These are phyloP conservation scores for Ranitomeya imitator DNA, from an alignment of 2,113 vertebrate species.

Conservation along the genomic window DNA sequence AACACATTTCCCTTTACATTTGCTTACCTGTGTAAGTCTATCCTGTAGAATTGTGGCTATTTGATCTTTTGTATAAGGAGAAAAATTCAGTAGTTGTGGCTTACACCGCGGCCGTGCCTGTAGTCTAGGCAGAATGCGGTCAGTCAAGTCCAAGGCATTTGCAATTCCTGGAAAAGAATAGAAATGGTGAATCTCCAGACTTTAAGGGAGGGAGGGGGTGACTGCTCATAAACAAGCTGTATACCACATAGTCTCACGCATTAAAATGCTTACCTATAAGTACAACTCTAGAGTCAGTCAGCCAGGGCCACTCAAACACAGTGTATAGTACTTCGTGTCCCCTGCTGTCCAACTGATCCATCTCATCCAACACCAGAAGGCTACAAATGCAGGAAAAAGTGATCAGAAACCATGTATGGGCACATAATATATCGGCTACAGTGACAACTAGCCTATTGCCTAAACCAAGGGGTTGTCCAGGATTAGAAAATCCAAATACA, in stretches of 20 bases:
- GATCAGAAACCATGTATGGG: not conserved
- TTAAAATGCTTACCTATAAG: constrained; percentile 81
- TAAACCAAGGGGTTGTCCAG: too few species aligned
- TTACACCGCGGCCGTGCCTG: constrained; percentile 74
- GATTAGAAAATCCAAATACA: too few species aligned
- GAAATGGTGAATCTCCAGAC: not conserved
- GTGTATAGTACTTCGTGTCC: constrained; percentile 94
- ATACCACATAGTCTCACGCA: not conserved
- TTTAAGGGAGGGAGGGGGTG: too few species aligned
- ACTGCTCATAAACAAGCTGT: not conserved
- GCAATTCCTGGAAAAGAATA: constrained; percentile 78
- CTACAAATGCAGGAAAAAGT: constrained; percentile 66
- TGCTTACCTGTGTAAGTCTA: constrained; percentile 79
- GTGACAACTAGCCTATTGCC: too few species aligned
- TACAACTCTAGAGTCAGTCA: constrained; percentile 81
- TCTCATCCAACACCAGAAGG: constrained; percentile 89
- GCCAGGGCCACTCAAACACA: constrained; percentile 90
- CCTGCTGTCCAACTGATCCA: constrained; percentile 96
- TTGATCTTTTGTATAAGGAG: constrained; percentile 87
- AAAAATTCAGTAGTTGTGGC: constrained; percentile 85
- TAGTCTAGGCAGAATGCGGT: constrained; percentile 86
- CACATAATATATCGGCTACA: too few species aligned
- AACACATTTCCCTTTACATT: too few species aligned
- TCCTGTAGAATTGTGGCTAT: constrained; percentile 85
- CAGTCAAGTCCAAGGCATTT: constrained; percentile 91